These are phyloP conservation scores for Mormyrus iriodes DNA, from an alignment of 2,113 vertebrate species.

Conservation along the genomic window DNA sequence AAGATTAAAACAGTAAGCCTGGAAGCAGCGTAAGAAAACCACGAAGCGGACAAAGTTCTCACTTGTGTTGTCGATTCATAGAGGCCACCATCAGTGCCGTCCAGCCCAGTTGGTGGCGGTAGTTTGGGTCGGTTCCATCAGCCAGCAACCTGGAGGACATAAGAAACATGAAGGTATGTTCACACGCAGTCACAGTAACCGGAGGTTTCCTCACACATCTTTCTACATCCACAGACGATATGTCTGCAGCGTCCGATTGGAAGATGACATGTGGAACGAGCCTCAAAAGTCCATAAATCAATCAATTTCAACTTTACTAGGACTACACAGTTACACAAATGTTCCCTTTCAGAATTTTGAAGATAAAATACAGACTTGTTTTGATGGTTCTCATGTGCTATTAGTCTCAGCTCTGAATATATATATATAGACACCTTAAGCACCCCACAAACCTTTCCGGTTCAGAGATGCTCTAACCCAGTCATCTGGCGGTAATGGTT, in stretches of 20 bases:
- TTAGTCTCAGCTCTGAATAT: background rate
- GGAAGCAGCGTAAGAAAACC: background rate
- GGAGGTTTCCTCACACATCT: background rate
- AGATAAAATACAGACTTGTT: background rate
- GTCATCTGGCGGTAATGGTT: background rate
- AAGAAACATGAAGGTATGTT: background rate
- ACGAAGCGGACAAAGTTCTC: slow-evolving; percentile 3
- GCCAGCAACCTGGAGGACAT: slow-evolving; percentile 64
- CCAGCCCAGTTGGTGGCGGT: slow-evolving; percentile 85
- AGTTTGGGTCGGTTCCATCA: slow-evolving; percentile 71
- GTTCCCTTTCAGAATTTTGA: background rate
- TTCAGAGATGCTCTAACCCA: background rate
- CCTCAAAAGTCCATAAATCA: background rate
- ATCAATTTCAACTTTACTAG: background rate
- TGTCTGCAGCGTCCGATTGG: background rate
- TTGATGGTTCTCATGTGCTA: background rate
- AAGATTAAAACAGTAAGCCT: background rate
- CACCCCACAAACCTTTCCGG: background rate
- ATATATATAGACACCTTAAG: background rate
- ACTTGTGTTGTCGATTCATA: slow-evolving; percentile 85
- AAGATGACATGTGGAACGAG: background rate
- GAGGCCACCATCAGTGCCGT: slow-evolving; percentile 89
- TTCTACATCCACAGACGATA: background rate
- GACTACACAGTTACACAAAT: background rate
- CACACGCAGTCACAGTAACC: background rate